phyloP scores from a whole-genome alignment of 2,113 vertebrate species.

The Taurulus bubalis region DNA sequence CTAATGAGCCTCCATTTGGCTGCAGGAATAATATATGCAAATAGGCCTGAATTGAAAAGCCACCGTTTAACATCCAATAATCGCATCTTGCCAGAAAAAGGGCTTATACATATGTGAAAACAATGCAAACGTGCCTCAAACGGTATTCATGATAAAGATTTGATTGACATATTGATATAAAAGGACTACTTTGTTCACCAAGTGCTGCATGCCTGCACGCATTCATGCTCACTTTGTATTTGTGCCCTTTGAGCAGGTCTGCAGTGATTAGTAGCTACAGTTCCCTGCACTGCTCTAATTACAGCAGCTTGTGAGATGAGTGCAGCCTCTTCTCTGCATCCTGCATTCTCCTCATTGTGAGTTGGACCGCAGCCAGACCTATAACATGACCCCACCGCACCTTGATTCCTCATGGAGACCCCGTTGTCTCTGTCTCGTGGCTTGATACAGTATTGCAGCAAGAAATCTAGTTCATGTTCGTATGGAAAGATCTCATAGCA shows the following conservation, averaged over 20 bases:
- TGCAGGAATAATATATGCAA: constrained; percentile 6
- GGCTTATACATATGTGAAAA: not conserved
- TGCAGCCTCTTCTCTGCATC: constrained; percentile 25
- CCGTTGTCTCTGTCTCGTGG: constrained; percentile 63
- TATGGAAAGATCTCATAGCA: not conserved
- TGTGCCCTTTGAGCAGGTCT: constrained; percentile 18
- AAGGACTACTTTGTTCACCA: not conserved
- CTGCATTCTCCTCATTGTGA: not conserved
- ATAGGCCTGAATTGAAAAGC: not conserved
- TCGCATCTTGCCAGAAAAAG: not conserved
- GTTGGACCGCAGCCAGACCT: constrained; percentile 36
- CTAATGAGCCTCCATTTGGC: constrained; percentile 18
- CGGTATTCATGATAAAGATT: not conserved
- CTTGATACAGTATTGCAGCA: constrained; percentile 51
- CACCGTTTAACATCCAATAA: not conserved
- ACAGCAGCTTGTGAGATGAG: constrained; percentile 22
- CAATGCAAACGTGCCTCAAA: not conserved
- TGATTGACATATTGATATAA: constrained; percentile 1
- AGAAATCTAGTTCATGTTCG: not conserved
- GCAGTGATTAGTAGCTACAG: constrained; percentile 9
- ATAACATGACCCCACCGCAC: constrained; percentile 45
- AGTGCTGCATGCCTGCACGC: constrained; percentile 14
- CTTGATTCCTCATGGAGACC: constrained; percentile 10
- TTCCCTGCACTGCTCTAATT: constrained; percentile 34
- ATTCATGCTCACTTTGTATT: not conserved